phyloP scores from a whole-genome alignment of 64 coral and sea anemone genomes.

The Hydrozoanthus tunicans region DNA sequence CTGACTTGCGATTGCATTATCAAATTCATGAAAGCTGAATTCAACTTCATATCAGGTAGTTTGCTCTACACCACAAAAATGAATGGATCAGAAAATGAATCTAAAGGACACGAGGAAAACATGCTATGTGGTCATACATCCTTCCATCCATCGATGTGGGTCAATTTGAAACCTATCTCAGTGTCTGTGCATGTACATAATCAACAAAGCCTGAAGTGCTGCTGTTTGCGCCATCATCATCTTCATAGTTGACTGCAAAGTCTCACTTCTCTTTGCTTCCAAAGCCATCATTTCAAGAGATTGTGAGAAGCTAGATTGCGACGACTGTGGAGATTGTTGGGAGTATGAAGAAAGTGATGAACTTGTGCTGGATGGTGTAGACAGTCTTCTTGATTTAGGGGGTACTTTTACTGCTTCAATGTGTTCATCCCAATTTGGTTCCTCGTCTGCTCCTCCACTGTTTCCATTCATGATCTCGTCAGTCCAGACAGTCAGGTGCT shows the following conservation, averaged over 20 bases:
- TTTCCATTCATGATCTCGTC: conserved; percentile 14
- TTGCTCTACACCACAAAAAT: too few species aligned
- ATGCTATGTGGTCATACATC: too few species aligned
- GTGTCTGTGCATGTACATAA: too few species aligned
- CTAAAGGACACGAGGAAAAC: too few species aligned
- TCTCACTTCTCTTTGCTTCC: conserved; percentile 27
- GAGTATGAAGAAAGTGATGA: not conserved
- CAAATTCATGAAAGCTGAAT: too few species aligned
- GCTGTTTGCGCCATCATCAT: not conserved
- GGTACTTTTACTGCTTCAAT: conserved; percentile 33
- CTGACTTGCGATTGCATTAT: too few species aligned
- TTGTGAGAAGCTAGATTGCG: conserved; percentile 16
- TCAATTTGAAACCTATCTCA: too few species aligned
- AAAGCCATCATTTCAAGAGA: conserved; percentile 17
- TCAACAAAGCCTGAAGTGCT: too few species aligned
- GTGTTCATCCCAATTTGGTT: conserved; percentile 23
- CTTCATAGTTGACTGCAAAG: conserved; percentile 35
- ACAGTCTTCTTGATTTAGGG: conserved; percentile 33
- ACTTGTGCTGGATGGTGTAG: conserved; percentile 2
- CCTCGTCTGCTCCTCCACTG: conserved; percentile 11
- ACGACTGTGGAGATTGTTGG: not conserved
- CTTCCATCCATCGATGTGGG: too few species aligned
- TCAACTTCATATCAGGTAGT: too few species aligned
- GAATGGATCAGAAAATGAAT: too few species aligned
- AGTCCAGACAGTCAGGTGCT: conserved; percentile 8